These are phyloP conservation scores for Aleiodes leptofemur DNA, from an alignment of 2,888 invertebrate species.

Conservation along the genomic window DNA sequence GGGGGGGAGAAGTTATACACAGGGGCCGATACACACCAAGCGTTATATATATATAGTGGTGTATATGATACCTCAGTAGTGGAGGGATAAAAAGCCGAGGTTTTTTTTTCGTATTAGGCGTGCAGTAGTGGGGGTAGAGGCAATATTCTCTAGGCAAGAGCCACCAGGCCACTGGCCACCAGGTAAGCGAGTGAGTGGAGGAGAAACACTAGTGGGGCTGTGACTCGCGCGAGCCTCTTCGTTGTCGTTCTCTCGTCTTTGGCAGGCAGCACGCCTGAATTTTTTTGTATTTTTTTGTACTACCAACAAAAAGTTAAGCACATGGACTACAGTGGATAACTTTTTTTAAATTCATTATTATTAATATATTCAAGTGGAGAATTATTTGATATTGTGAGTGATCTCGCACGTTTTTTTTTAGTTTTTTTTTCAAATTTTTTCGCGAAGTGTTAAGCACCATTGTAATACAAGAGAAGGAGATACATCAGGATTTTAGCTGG, in stretches of 20 bases:
- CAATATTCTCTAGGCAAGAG: constrained; percentile 66
- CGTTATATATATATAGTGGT: background rate
- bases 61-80: constrained; percentile 48
- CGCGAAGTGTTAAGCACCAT: background rate
- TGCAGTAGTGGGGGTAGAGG: constrained; percentile 70
- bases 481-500: too few relatives aligned
- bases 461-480: background rate
- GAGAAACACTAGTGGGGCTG: constrained; percentile 70
- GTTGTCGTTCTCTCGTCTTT: constrained; percentile 31
- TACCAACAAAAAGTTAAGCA: background rate
- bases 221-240: constrained; percentile 69
- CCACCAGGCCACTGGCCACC: constrained; percentile 64
- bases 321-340: background rate
- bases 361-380: too few relatives aligned
- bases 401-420: too few relatives aligned
- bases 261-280: constrained; percentile 28
- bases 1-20: too few relatives aligned
- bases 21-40: constrained; percentile 12
- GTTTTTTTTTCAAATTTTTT: constrained; percentile 17
- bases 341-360: background rate
- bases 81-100: constrained; percentile 64
- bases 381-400: too few relatives aligned
- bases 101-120: constrained; percentile 57
- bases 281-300: constrained; percentile 29
- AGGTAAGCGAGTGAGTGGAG: constrained; percentile 67